These are phyloP conservation scores for Dunckerocampus dactyliophorus DNA, from an alignment of 2,113 vertebrate species.

Conservation along the genomic window DNA sequence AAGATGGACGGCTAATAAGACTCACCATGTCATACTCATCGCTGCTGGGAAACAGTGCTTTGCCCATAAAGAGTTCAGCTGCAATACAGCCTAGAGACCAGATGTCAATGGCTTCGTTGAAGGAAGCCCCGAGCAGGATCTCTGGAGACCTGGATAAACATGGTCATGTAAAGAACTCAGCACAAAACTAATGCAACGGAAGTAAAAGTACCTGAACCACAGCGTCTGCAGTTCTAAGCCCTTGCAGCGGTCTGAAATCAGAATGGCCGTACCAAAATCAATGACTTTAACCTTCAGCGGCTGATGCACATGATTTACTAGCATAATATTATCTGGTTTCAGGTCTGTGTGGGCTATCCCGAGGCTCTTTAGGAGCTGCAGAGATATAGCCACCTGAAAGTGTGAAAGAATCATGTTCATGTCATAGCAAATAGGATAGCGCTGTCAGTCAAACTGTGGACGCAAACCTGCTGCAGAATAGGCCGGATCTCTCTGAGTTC, in stretches of 20 bases:
- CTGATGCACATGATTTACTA: slow-evolving; percentile 1
- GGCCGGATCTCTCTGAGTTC: slow-evolving; percentile 8
- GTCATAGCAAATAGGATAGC: not conserved
- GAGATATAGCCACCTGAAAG: slow-evolving; percentile 5
- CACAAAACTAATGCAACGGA: not conserved
- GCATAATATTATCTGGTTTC: slow-evolving; percentile 14
- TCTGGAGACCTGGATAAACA: slow-evolving; percentile 6
- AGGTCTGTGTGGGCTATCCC: slow-evolving; percentile 9
- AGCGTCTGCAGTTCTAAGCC: slow-evolving; percentile 8
- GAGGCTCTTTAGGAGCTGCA: slow-evolving; percentile 5
- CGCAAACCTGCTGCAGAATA: slow-evolving; percentile 9
- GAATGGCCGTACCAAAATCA: slow-evolving; percentile 6
- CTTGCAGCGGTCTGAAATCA: not conserved
- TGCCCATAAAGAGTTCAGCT: slow-evolving; percentile 6
- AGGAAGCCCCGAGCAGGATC: slow-evolving; percentile 5
- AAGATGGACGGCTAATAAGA: not conserved
- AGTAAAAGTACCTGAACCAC: slow-evolving; percentile 4
- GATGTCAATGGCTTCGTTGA: slow-evolving; percentile 8
- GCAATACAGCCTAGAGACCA: slow-evolving; percentile 12
- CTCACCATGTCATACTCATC: slow-evolving; percentile 15
- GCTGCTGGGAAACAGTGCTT: not conserved
- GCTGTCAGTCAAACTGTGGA: not conserved
- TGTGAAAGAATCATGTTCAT: not conserved
- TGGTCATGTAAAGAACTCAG: not conserved
- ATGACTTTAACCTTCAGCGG: slow-evolving; percentile 7